Base-by-base conservation (phyloP, 2,888 invertebrate genomes). In the Loripinus fragilis region DNA sequence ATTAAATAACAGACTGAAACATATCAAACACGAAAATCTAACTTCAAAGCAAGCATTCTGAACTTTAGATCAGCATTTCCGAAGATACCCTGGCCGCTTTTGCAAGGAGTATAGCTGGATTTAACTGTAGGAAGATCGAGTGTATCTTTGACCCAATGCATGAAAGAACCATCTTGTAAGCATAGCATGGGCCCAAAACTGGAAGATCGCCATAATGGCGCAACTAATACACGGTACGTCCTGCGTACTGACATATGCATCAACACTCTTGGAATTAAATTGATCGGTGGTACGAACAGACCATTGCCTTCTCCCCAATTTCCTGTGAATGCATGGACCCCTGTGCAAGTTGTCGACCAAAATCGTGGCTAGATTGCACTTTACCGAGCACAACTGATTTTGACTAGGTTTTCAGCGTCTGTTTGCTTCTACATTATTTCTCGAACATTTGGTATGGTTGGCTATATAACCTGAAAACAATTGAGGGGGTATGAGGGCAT, bases 241-340 rank as follows among this genome's bases (percentile, higher is more conserved):
- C 23, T 3, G 50, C 64, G 66, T n/a, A 45, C 17, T 48, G 35
- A 25, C 73, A 66, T 66, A 17, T 73, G 23, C 41, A 48, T 66
- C 5, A 73, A 23, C 0, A 73, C 41, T 7, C 48, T 30, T n/a
- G 45, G n/a, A 66, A 73, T 66, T 12, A 48, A 45, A 33, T 20
- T 15, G 38, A 73, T 35, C 3, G 73, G 73, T 66, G 50, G 65
- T 12, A 73, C 48, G 66, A 45, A 73, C 7, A 10, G 41, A 10
- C 73, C 73, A n/a, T 73, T 55, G 20, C 42, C 0, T 15, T 55
- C 30, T 42, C 38, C 45, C 73, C 66, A 73, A 42, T 73, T 25
- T 28, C 0, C 73, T 0, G 48, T 48, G 30, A 73, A 73, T n/a
- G 66, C 66, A 48, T 72, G 25, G 3, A 64, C 60, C 12, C 60